Evolutionary conservation across 2,888 invertebrate genomes (phyloP).

Genomic region (Oligia strigilis): DNA sequence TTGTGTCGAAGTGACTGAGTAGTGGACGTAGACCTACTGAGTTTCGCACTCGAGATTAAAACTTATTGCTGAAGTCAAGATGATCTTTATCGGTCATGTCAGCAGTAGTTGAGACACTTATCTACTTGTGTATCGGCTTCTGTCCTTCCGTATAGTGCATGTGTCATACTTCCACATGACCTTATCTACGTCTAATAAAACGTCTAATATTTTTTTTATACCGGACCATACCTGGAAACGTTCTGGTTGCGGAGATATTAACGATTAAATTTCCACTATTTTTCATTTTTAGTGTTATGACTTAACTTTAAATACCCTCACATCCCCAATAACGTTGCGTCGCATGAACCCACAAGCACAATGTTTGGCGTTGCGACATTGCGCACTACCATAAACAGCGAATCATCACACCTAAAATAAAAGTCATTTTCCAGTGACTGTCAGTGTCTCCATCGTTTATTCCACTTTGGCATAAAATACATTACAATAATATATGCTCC

Average conservation of each 20-base stretch:
- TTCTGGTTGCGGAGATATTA: background rate
- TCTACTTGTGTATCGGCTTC: no score
- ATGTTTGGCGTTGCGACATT: background rate
- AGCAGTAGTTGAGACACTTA: conserved; percentile 8
- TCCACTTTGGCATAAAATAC: background rate
- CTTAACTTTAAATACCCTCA: background rate
- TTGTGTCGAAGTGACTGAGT: conserved; percentile 23
- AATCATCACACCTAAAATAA: background rate
- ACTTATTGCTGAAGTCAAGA: conserved; percentile 29
- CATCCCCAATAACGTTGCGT: background rate
- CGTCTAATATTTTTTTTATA: background rate
- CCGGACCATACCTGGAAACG: background rate
- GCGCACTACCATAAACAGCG: background rate
- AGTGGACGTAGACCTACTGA: background rate
- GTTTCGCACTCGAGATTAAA: background rate
- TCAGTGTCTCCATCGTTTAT: background rate
- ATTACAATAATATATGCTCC: background rate
- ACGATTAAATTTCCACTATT: background rate
- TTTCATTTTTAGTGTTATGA: background rate
- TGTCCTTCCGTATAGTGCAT: no score
- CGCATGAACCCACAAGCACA: background rate
- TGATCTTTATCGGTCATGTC: conserved; percentile 51
- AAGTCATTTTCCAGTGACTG: background rate
- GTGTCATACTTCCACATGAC: no score
- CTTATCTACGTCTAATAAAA: no score